Percentiles rank a stretch among this genome's conserved stretches.
Evolutionary conservation across 1,140 invertebrate genomes (phyloP).

Genomic region (Zaprionus camerounensis): DNA sequence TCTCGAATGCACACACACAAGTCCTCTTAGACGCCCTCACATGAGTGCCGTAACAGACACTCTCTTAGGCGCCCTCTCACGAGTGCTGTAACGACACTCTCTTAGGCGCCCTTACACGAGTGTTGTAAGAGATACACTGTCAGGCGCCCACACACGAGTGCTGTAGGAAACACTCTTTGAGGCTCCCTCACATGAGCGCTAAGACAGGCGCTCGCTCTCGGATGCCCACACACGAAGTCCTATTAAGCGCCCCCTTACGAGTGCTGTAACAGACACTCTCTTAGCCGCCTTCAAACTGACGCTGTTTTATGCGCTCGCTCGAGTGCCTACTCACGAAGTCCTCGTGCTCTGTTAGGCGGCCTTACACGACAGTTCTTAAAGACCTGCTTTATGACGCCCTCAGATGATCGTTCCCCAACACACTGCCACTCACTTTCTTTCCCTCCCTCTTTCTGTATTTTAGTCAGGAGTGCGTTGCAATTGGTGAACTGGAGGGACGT

Average conservation of each 20-base stretch:
- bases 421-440: neutral
- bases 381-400: no score
- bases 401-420: neutral
- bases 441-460: neutral
- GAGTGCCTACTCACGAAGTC: no score
- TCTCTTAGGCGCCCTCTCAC: no score
- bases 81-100: neutral
- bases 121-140: no score
- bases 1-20: neutral
- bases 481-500: slow-evolving; percentile 89
- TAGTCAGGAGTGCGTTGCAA: slow-evolving; percentile 91
- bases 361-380: neutral
- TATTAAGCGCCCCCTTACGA: no score
- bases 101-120: neutral
- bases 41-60: neutral
- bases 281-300: neutral
- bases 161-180: no score
- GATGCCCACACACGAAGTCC: no score
- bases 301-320: no score
- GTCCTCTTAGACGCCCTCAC: neutral
- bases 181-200: no score
- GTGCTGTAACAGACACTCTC: neutral
- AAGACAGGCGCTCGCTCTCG: no score
- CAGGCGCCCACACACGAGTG: no score
- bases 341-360: neutral